Conservation (phyloP, 2,113 vertebrate species). For the Haemorhous mexicanus region DNA sequence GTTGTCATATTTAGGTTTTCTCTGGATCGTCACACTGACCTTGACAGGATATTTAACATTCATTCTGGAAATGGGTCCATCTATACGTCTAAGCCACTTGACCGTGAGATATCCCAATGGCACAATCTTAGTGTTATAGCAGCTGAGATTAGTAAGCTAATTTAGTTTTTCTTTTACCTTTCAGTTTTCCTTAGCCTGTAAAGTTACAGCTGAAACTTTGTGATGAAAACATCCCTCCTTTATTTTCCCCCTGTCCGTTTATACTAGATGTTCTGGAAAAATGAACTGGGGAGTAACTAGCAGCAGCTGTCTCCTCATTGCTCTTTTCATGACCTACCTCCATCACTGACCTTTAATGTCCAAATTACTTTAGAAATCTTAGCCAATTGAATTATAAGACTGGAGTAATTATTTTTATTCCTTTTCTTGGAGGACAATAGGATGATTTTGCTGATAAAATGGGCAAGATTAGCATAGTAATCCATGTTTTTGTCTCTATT, state of each 20-base stretch:
- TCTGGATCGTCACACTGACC: slow-evolving; percentile 82
- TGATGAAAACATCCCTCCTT: background rate
- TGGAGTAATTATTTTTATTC: background rate
- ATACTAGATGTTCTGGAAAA: background rate
- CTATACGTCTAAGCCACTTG: slow-evolving; percentile 80
- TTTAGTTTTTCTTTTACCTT: background rate
- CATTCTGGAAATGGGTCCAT: slow-evolving; percentile 83
- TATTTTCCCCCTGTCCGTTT: background rate
- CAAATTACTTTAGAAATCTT: background rate
- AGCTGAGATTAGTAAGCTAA: slow-evolving; percentile 80
- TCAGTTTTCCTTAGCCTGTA: background rate
- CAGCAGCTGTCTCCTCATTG: background rate
- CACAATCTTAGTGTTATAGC: slow-evolving; percentile 83
- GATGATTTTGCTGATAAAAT: background rate
- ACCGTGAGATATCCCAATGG: slow-evolving; percentile 82
- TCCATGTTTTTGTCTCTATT: background rate
- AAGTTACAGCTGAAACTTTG: background rate
- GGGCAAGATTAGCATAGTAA: background rate
- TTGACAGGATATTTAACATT: slow-evolving; percentile 84
- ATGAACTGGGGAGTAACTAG: background rate
- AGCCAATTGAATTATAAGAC: background rate
- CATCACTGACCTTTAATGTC: background rate
- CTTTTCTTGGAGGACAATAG: background rate
- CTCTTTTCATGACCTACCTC: background rate
- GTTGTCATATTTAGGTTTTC: slow-evolving; percentile 70